Percentiles rank a stretch among this genome's conserved stretches.
These are phyloP conservation scores for Cydia fagiglandana DNA, from an alignment of 1,140 invertebrate genomes.

Conservation along the genomic window DNA sequence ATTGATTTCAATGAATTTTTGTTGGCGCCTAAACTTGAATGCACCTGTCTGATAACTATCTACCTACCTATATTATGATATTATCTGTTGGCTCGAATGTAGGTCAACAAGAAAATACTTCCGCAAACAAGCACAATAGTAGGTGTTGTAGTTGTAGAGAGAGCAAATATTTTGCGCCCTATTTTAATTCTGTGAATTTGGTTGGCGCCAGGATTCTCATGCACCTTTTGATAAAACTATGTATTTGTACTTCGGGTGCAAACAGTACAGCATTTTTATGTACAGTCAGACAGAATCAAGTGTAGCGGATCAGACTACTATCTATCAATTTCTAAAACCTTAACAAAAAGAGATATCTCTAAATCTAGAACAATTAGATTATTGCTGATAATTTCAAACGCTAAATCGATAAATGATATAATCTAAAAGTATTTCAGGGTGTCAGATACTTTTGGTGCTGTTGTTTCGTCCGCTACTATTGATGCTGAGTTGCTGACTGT, in stretches of 20 bases:
- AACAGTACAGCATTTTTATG: neutral
- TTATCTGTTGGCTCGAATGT: conserved; percentile 1
- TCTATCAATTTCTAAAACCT: too few species aligned
- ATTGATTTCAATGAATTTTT: conserved; percentile 15
- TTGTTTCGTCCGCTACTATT: too few species aligned
- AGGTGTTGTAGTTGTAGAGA: neutral
- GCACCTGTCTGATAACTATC: conserved; percentile 13
- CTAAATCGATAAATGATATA: too few species aligned
- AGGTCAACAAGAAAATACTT: conserved; percentile 2
- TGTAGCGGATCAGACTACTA: too few species aligned
- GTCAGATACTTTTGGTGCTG: too few species aligned
- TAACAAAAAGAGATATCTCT: too few species aligned
- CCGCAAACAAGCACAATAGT: neutral
- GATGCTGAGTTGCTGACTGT: too few species aligned
- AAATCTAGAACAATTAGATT: too few species aligned
- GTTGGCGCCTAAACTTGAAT: conserved; percentile 1
- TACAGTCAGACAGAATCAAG: too few species aligned
- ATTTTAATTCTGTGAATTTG: conserved; percentile 27
- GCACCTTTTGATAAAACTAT: neutral
- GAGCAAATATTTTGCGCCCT: conserved; percentile 24
- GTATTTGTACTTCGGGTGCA: neutral
- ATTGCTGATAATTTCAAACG: too few species aligned
- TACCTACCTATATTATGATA: conserved; percentile 9
- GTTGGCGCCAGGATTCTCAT: conserved; percentile 11
- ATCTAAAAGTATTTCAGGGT: too few species aligned